phyloP scores from a whole-genome alignment of 2,888 invertebrate genomes.

The Gonocerus acuteangulatus region DNA sequence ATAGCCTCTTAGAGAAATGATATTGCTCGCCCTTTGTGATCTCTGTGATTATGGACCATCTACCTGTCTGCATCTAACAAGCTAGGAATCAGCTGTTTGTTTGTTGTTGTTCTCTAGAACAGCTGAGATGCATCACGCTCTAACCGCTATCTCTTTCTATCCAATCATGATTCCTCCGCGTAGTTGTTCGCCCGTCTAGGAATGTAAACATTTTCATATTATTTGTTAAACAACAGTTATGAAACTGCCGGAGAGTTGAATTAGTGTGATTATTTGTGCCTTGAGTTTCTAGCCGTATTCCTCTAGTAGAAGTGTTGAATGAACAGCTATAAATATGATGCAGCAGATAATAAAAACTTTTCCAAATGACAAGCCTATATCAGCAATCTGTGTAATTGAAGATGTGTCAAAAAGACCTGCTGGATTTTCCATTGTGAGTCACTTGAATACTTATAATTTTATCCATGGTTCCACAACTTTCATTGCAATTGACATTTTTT shows the following conservation, averaged over 20 bases:
- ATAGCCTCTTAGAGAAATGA: too few relatives aligned
- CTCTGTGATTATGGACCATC: too few relatives aligned
- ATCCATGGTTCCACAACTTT: slow-evolving; percentile 42
- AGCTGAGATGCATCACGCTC: too few relatives aligned
- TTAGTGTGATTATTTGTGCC: neutral
- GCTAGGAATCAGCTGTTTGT: too few relatives aligned
- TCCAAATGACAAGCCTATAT: slow-evolving; percentile 73
- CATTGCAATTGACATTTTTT: too few relatives aligned
- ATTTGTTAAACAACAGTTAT: neutral
- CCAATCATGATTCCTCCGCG: too few relatives aligned
- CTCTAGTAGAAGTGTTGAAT: neutral
- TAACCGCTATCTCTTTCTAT: too few relatives aligned
- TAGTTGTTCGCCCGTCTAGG: too few relatives aligned
- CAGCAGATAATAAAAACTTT: slow-evolving; percentile 45
- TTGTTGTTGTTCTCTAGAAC: too few relatives aligned
- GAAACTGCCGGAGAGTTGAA: neutral
- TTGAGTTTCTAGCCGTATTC: slow-evolving; percentile 5
- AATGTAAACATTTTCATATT: neutral
- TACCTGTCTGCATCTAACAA: too few relatives aligned
- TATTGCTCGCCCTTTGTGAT: too few relatives aligned
- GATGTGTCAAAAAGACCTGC: slow-evolving; percentile 55
- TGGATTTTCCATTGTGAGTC: slow-evolving; percentile 54
- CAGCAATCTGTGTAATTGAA: slow-evolving; percentile 51
- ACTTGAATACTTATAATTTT: neutral
- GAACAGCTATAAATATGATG: slow-evolving; percentile 34